Conservation (phyloP, 2,888 invertebrate genomes). For the Panopea generosa region DNA sequence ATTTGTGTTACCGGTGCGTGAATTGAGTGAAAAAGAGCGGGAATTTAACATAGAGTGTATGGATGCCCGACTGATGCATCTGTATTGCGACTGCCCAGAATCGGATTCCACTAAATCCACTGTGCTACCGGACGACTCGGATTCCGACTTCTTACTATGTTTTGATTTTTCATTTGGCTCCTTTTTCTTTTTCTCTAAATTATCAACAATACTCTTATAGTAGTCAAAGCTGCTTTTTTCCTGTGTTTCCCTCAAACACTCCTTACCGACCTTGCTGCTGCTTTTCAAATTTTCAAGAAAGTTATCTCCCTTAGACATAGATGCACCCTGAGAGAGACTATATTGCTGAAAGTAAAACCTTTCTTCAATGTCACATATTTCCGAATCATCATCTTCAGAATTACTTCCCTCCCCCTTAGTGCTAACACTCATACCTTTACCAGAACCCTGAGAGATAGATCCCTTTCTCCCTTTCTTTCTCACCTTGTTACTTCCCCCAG, state of each 20-base stretch:
- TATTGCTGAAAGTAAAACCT: slow-evolving; percentile 42
- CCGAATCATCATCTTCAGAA: slow-evolving; percentile 42
- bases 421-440: slow-evolving; percentile 40
- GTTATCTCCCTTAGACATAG: not conserved
- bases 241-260: slow-evolving; percentile 18
- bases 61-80: slow-evolving; percentile 57
- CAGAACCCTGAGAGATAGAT: slow-evolving; percentile 37
- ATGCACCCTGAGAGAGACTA: slow-evolving; percentile 3
- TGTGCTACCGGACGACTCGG: not conserved
- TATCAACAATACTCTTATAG: slow-evolving; percentile 24
- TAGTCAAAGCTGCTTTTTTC: slow-evolving; percentile 26
- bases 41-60: slow-evolving; percentile 44
- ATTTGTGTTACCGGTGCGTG: slow-evolving; percentile 35
- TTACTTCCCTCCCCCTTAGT: slow-evolving; percentile 48
- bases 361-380: slow-evolving; percentile 34
- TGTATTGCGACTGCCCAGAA: slow-evolving; percentile 22
- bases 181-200: not conserved
- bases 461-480: slow-evolving; percentile 62
- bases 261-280: not conserved
- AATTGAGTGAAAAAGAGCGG: slow-evolving; percentile 53
- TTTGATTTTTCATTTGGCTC: not conserved
- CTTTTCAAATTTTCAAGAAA: slow-evolving; percentile 21
- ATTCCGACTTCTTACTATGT: no score
- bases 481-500: slow-evolving; percentile 64
- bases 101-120: slow-evolving; percentile 22